Base-by-base conservation (phyloP, 2,113 vertebrate species). In the Neofelis nebulosa region DNA sequence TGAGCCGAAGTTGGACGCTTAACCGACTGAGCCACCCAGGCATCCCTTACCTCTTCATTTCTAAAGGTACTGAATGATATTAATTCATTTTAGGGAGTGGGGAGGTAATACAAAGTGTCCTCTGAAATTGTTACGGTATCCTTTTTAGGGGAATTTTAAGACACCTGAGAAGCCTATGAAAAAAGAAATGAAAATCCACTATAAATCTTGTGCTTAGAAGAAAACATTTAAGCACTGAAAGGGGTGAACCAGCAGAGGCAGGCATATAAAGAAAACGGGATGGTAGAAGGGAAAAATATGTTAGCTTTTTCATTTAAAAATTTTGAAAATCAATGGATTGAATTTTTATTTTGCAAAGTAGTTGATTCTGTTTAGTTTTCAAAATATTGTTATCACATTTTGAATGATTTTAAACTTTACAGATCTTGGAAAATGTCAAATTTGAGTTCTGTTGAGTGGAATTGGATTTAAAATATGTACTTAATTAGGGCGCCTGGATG, bases 371-470 rank as follows among this genome's bases (percentile, higher is more conserved):
- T 45, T 71, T 6, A 91, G 61, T 73, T 78, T 93, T 91, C 36
- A 65, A 85, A 74, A 66, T 93, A 69, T 48, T 63, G 2, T 31
- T 25, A 55, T 80, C 12, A 76, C 38, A 71, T 76, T 82, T 90
- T 91, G 12, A 93, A 68, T 82, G 11, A 76, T 74, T 97, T 97
- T 83, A 80, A 86, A 79, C 29, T 61, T 82, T 41, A 87, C 7
- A 61, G 27, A 29, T 80, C 69, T 76, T 55, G 3, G 81, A 95
- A 83, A 84, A 65, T 83, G 80, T 96, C 10, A 38, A 21, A 61
- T 95, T 50, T 76, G 50, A 66, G 61, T 84, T 79, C 11, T 87
- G 2, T 69, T 80, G 41, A 50, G 31, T 66, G 27, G 14, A 88
- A 61, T 52, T 86, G 21, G 93, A 94, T 89, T 80, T 88, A 19